Conservation (phyloP, 2,113 vertebrate genomes). For the Halichoerus grypus region DNA sequence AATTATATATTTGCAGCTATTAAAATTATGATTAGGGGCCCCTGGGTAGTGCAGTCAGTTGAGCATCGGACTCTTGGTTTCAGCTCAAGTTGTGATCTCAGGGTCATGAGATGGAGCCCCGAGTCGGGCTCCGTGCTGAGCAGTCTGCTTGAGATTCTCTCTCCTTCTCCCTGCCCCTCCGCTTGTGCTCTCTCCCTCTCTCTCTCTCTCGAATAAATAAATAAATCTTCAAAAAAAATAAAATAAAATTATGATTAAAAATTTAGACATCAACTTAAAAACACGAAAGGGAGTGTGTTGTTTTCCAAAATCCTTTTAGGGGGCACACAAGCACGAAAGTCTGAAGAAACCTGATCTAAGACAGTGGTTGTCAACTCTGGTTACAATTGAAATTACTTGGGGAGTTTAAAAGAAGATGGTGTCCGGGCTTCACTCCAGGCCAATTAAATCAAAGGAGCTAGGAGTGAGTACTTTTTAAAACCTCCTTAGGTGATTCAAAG, state of each 20-base stretch:
- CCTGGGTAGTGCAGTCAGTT: neutral
- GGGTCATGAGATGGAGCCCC: neutral
- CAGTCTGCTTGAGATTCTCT: neutral
- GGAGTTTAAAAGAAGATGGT: neutral
- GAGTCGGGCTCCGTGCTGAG: fast-evolving
- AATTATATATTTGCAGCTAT: neutral
- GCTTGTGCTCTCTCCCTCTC: neutral
- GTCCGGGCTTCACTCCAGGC: neutral
- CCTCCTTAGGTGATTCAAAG: neutral
- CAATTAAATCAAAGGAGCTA: neutral
- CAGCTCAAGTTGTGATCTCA: neutral
- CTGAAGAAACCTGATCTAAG: neutral
- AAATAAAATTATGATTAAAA: neutral
- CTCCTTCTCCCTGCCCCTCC: neutral
- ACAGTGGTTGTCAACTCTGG: neutral
- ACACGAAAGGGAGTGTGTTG: neutral
- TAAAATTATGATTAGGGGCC: neutral
- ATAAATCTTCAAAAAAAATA: neutral
- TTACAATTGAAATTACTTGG: neutral
- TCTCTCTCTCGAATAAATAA: neutral
- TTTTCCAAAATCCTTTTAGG: neutral
- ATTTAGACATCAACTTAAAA: neutral
- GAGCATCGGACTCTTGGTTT: neutral
- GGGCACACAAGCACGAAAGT: neutral
- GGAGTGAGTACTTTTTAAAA: neutral